Conservation (phyloP, 2,113 vertebrate species). For the Gambusia affinis region DNA sequence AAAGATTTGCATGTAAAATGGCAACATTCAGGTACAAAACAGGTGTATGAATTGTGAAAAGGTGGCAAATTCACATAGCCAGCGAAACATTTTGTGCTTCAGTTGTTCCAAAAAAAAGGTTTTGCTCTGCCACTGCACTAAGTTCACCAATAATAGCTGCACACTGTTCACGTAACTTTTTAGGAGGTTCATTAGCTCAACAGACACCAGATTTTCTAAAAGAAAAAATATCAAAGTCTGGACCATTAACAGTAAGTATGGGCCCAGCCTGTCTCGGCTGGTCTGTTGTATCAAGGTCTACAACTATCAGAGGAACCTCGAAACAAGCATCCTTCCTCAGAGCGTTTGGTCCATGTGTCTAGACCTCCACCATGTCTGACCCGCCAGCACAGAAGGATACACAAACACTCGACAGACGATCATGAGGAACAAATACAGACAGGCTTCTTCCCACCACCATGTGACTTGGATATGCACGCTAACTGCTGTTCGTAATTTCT, state of each 20-base stretch:
- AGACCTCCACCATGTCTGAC: conserved; percentile 81
- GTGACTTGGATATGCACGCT: conserved; percentile 75
- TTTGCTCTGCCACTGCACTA: conserved; percentile 4
- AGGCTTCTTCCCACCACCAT: conserved; percentile 63
- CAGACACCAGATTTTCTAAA: conserved; percentile 50
- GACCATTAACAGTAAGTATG: conserved; percentile 52
- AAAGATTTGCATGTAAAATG: too few relatives aligned
- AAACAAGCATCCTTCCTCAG: conserved; percentile 61
- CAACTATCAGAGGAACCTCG: conserved; percentile 70
- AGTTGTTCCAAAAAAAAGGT: background rate
- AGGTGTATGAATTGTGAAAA: too few relatives aligned
- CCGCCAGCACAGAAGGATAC: conserved; percentile 84
- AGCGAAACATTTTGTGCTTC: background rate
- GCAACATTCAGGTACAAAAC: too few relatives aligned
- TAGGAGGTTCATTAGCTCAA: conserved; percentile 4
- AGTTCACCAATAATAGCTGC: conserved; percentile 13
- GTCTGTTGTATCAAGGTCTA: conserved; percentile 72
- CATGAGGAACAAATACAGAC: conserved; percentile 73
- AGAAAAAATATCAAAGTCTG: conserved; percentile 37
- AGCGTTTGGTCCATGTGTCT: conserved; percentile 77
- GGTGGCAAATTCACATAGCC: too few relatives aligned
- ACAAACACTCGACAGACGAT: conserved; percentile 82
- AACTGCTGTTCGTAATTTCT: conserved; percentile 75
- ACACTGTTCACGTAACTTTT: conserved; percentile 5
- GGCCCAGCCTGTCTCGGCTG: conserved; percentile 64